Percentiles rank a stretch among this genome's conserved stretches.
phyloP scores from a whole-genome alignment of 1,140 invertebrate genomes.

The Sarcophaga bullata region DNA sequence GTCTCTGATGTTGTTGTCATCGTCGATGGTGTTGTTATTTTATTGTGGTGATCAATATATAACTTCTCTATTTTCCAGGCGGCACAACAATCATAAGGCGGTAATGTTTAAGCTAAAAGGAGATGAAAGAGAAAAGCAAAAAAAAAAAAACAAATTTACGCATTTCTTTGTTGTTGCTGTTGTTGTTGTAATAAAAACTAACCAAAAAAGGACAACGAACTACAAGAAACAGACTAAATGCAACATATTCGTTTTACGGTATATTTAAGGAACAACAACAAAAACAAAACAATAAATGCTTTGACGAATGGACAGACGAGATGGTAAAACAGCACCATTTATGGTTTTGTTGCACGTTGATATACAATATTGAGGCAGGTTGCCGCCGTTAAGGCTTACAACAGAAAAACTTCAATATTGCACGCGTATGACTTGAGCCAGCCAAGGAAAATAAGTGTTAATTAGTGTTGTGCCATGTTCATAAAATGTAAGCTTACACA shows the following conservation, averaged over 20 bases:
- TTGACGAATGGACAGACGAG: background rate
- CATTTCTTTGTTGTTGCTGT: background rate
- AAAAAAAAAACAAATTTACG: background rate
- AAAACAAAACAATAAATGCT: background rate
- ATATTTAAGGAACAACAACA: background rate
- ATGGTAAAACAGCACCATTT: background rate
- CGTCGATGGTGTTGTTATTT: background rate
- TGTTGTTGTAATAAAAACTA: background rate
- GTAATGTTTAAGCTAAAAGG: background rate
- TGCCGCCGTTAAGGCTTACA: background rate
- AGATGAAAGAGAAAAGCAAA: background rate
- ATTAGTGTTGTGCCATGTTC: conserved; percentile 26
- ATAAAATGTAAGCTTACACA: background rate
- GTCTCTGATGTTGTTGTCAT: background rate
- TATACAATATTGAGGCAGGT: conserved; percentile 10
- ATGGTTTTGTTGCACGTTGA: background rate
- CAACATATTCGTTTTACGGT: background rate
- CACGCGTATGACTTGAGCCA: conserved; percentile 25
- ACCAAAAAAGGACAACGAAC: conserved; percentile 25
- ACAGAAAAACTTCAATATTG: background rate
- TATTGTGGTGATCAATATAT: background rate
- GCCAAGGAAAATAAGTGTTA: conserved; percentile 3
- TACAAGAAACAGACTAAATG: background rate
- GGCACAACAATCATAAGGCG: conserved; percentile 14
- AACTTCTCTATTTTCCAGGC: conserved; percentile 20